Base-by-base conservation (phyloP, 2,113 vertebrate species). In the Alosa alosa region DNA sequence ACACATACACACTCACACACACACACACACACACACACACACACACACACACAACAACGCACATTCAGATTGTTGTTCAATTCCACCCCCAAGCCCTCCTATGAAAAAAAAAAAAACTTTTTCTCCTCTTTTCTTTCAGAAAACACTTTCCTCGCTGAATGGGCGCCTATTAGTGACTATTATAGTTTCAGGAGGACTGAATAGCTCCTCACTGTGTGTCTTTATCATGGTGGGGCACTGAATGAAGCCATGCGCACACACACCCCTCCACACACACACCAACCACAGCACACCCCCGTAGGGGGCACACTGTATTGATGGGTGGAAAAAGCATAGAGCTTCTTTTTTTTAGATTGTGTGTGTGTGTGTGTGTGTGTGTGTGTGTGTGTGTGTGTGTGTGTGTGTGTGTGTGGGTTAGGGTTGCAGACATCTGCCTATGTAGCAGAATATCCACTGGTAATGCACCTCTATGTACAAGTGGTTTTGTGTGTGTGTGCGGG, bases 121-220 rank as follows among this genome's bases (percentile, higher is more conserved):
- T 49, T 83, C 46, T 8, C 89, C 91, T 88, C 57, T 82, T n/a
- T 89, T 89, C 91, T 88, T 92, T 90, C 91, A 93, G 92, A 95
- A 96, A 95, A 95, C 95, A 94, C 95, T 95, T 95, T 95, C 90
- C 91, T 78, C 60, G 89, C 92, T 96, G 94, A 96, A 96, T 95
- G 90, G 95, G 92, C 93, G 94, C 93, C 94, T 95, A 95, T 96
- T 96, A 96, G 94, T 95, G 93, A 95, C 93, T 95, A 95, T 96
- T 95, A 95, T 95, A 92, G 90, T 93, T 91, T 85, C 92, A 91
- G 92, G 89, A 91, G 93, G 89, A 89, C 93, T 95, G 91, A 95
- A 95, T 95, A 92, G 94, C 93, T 94, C 90, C 95, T 95, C 91
- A 92, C 94, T 95, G 94, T 92, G 95, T 90, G 92, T 94, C 94